phyloP scores from a whole-genome alignment of 2,113 vertebrate genomes.

The Erpornis zantholeuca region DNA sequence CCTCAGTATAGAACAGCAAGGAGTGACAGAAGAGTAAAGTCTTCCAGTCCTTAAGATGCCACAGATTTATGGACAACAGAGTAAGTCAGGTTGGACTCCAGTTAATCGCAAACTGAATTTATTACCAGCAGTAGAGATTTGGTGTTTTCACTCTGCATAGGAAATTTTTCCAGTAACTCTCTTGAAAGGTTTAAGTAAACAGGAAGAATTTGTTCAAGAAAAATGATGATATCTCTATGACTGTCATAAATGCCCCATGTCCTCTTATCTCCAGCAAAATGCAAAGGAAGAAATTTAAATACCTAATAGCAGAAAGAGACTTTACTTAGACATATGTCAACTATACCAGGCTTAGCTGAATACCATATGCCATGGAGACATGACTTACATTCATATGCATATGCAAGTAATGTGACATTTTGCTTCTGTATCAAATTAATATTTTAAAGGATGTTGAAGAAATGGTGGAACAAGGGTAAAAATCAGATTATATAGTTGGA shows the following conservation, averaged over 20 bases:
- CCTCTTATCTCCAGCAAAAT: background rate
- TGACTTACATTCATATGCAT: background rate
- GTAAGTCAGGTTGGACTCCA: background rate
- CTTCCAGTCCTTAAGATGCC: background rate
- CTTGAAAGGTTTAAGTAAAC: background rate
- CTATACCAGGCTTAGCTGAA: background rate
- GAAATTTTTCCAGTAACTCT: background rate
- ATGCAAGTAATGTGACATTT: background rate
- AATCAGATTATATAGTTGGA: background rate
- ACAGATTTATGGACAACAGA: background rate
- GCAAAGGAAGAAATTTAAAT: constrained; percentile 8
- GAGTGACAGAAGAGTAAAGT: background rate
- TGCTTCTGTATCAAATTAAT: background rate
- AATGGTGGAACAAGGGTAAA: background rate
- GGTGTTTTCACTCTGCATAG: background rate
- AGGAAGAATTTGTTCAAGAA: background rate
- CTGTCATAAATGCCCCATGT: background rate
- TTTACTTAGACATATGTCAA: constrained; percentile 1
- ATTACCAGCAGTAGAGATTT: background rate
- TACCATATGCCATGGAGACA: constrained; percentile 18
- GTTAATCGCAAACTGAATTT: background rate
- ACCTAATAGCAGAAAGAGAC: background rate
- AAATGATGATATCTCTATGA: background rate
- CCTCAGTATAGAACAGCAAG: background rate
- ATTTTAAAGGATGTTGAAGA: background rate